Conservation (phyloP, 92 coral and sea anemone genomes). For the Nematostella vectensis region DNA sequence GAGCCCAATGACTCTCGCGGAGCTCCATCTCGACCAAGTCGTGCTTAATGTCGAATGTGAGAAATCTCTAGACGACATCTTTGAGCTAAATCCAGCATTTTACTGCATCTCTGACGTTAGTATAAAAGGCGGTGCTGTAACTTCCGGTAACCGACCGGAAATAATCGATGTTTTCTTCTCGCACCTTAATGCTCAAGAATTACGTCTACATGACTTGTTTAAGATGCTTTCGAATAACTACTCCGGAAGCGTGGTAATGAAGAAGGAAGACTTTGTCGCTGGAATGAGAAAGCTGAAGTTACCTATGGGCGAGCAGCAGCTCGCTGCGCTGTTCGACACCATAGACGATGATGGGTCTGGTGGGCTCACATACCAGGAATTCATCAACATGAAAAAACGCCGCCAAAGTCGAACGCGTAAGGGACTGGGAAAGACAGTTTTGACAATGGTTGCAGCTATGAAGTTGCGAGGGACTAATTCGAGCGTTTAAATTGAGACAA, state of each 20-base stretch:
- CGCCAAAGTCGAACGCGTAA: neutral
- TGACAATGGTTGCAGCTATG: neutral
- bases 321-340: conserved; percentile 41
- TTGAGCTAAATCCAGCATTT: conserved; percentile 36
- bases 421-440: neutral
- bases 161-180: conserved; percentile 37
- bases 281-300: conserved; percentile 61
- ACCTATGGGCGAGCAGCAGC: conserved; percentile 47
- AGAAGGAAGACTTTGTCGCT: conserved; percentile 41
- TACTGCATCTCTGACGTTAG: conserved; percentile 67
- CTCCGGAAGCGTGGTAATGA: conserved; percentile 20
- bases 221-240: conserved; percentile 45
- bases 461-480: too few species aligned
- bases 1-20: conserved; percentile 31
- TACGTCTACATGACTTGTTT: conserved; percentile 65
- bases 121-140: conserved; percentile 48
- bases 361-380: conserved; percentile 41
- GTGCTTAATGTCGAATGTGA: conserved; percentile 65
- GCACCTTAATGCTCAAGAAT: conserved; percentile 38
- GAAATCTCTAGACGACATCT: conserved; percentile 28
- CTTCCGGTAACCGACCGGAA: conserved; percentile 10
- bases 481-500: too few species aligned
- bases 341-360: conserved; percentile 46
- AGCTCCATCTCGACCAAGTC: conserved; percentile 52
- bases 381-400: conserved; percentile 10